Percentiles rank a stretch among this genome's conserved stretches.
phyloP scores from a whole-genome alignment of 2,797 vertebrate species.

The Sebastes baramenuke region DNA sequence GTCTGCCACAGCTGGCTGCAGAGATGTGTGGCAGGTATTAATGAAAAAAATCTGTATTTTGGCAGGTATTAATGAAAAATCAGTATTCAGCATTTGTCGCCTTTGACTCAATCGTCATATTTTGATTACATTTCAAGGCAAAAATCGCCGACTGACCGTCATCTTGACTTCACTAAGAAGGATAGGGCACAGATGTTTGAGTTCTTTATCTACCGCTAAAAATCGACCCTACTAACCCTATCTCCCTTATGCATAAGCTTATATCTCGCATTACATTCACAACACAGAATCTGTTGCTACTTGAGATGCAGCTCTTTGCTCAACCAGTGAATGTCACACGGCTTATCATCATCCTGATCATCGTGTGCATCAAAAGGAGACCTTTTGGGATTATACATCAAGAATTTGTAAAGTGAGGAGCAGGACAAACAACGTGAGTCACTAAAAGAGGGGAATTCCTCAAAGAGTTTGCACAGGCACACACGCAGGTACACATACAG shows the following conservation, averaged over 20 bases:
- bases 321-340: slow-evolving; percentile 23
- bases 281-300: slow-evolving; percentile 10
- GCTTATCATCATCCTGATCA: slow-evolving; percentile 20
- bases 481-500: background rate
- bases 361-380: slow-evolving; percentile 27
- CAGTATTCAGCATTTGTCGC: slow-evolving; percentile 16
- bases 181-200: background rate
- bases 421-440: slow-evolving; percentile 20
- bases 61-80: slow-evolving; percentile 39
- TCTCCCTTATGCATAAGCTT: background rate
- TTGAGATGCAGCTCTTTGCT: slow-evolving; percentile 48
- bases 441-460: background rate
- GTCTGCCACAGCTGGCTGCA: slow-evolving; percentile 17
- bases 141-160: background rate
- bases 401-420: slow-evolving; percentile 9
- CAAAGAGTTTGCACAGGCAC: slow-evolving; percentile 10
- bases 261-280: slow-evolving; percentile 18
- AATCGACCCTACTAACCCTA: background rate
- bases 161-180: background rate
- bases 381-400: slow-evolving; percentile 30
- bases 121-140: slow-evolving; percentile 10
- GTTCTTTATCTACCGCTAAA: background rate
- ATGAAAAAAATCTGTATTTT: slow-evolving; percentile 50
- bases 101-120: slow-evolving; percentile 6
- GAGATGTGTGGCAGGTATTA: slow-evolving; percentile 8